phyloP scores from a whole-genome alignment of 2,888 invertebrate genomes.

The Cacoxenus indagator region DNA sequence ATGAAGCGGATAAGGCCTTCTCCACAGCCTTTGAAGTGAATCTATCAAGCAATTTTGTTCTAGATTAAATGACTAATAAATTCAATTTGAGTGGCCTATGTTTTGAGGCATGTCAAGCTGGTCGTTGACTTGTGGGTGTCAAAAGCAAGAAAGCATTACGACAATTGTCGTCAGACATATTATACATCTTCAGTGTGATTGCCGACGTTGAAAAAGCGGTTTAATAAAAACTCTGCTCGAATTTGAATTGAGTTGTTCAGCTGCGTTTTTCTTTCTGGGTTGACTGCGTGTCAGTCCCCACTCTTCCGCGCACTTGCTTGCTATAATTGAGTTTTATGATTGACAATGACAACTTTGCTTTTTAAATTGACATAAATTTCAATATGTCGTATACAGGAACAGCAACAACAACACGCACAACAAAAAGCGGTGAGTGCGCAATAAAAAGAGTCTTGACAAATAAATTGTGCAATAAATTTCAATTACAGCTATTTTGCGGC shows the following conservation, averaged over 20 bases:
- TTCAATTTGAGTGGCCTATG: no score
- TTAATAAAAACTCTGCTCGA: slow-evolving; percentile 50
- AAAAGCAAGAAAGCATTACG: slow-evolving; percentile 8
- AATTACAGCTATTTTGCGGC: slow-evolving; percentile 64
- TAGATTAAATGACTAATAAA: not conserved
- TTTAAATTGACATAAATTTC: slow-evolving; percentile 67
- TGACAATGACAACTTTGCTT: slow-evolving; percentile 64
- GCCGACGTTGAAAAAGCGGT: slow-evolving; percentile 55
- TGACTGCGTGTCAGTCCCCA: not conserved
- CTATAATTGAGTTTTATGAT: slow-evolving; percentile 65
- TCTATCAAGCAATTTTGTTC: no score
- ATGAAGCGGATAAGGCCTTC: no score
- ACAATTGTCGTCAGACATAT: slow-evolving; percentile 7
- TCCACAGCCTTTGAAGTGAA: no score
- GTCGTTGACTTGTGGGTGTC: not conserved
- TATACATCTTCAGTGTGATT: slow-evolving; percentile 48
- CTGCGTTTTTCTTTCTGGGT: slow-evolving; percentile 2
- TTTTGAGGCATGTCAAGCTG: no score
- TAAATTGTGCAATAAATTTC: slow-evolving; percentile 71
- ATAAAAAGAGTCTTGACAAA: slow-evolving; percentile 54
- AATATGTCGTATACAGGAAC: slow-evolving; percentile 55
- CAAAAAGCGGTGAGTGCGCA: slow-evolving; percentile 29
- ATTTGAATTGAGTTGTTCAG: slow-evolving; percentile 59
- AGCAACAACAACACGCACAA: slow-evolving; percentile 31
- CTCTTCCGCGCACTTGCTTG: slow-evolving; percentile 17